Evolutionary conservation across 2,888 invertebrate species (phyloP).

Genomic region (Rhingia campestris): DNA sequence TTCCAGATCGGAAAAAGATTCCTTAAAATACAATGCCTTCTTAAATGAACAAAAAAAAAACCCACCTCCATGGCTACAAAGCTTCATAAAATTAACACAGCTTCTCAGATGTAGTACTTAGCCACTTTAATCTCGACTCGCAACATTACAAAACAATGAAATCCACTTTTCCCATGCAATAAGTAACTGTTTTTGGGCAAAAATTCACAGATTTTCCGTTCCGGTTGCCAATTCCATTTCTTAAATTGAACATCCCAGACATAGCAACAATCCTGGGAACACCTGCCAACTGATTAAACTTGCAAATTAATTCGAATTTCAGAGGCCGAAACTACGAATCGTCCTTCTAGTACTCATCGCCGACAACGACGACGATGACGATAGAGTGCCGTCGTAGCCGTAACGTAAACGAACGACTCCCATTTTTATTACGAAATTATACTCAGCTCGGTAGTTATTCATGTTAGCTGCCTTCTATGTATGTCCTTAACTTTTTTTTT

Average conservation of each 20-base stretch:
- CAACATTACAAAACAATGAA: constrained; percentile 65
- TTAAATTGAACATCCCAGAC: constrained; percentile 68
- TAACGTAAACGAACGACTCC: constrained; percentile 64
- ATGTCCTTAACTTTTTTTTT: constrained; percentile 29
- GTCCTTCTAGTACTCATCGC: constrained; percentile 5
- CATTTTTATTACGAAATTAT: constrained; percentile 71
- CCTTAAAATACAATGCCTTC: no score
- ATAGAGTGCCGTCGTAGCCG: constrained; percentile 18
- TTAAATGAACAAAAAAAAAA: not conserved
- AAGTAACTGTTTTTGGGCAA: constrained; percentile 37
- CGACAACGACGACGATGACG: constrained; percentile 1
- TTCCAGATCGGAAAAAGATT: no score
- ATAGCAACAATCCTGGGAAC: constrained; percentile 70
- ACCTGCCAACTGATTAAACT: constrained; percentile 80
- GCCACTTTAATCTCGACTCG: constrained; percentile 52
- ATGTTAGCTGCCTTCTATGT: constrained; percentile 67
- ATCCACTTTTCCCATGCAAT: constrained; percentile 49
- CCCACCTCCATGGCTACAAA: not conserved
- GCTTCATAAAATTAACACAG: constrained; percentile 17
- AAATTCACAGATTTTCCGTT: constrained; percentile 58
- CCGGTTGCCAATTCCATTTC: constrained; percentile 69
- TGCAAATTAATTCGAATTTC: constrained; percentile 82
- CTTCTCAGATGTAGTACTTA: constrained; percentile 17
- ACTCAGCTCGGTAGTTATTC: constrained; percentile 70
- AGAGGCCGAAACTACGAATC: constrained; percentile 76